A percentile compares a stretch with the other conserved stretches of the same genome.
phyloP scores from a whole-genome alignment of 2,888 invertebrate genomes.

The Xestia ashworthii region DNA sequence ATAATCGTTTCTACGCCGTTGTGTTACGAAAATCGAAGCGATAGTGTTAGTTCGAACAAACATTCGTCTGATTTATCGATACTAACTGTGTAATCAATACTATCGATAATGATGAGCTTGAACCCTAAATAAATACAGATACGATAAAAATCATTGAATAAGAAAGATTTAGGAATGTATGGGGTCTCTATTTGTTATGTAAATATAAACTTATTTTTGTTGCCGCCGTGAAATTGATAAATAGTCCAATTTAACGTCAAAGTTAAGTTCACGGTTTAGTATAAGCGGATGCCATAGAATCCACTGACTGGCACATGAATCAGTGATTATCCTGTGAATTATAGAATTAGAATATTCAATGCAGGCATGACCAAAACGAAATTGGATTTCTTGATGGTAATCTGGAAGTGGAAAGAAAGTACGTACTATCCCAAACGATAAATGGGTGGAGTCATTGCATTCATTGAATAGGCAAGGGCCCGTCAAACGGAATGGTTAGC shows the following conservation, averaged over 20 bases:
- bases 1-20: conserved; percentile 50
- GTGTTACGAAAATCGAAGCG: conserved; percentile 45
- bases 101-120: conserved; percentile 77
- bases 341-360: conserved; percentile 11
- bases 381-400: not conserved
- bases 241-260: conserved; percentile 11
- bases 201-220: conserved; percentile 36
- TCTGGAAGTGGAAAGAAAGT: not conserved
- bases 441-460: not conserved
- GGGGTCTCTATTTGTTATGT: conserved; percentile 57
- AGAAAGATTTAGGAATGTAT: conserved; percentile 64
- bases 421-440: not conserved
- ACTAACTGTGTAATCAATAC: conserved; percentile 75
- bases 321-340: conserved; percentile 30
- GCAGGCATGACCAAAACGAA: conserved; percentile 1
- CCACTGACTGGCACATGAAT: conserved; percentile 1
- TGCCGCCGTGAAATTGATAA: not conserved
- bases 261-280: not conserved
- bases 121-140: conserved; percentile 76
- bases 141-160: conserved; percentile 68
- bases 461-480: not conserved
- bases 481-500: not conserved
- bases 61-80: conserved; percentile 75
- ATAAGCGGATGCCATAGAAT: conserved; percentile 1
- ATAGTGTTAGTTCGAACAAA: conserved; percentile 64